Evolutionary conservation across 2,113 vertebrate genomes (phyloP), one percentile per base, ranked within the genome.

Genomic region (Rhinoderma darwinii): DNA sequence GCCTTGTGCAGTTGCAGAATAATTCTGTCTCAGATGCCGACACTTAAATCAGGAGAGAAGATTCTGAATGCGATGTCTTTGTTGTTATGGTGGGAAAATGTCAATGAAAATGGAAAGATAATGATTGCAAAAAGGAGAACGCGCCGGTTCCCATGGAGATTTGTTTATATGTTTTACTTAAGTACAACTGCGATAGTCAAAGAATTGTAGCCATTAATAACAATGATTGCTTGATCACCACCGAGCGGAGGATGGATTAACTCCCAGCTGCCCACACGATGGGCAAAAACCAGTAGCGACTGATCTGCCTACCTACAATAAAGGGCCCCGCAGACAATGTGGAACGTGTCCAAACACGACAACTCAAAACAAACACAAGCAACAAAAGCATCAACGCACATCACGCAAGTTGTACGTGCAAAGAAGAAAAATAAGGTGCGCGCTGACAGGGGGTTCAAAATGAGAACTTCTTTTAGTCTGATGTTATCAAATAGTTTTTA

Each of bases 91-190:
- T 32, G 12, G 68, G 5, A 84, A n/a, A n/a, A 32, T 54, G 25
- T 41, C 82, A 84, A 84, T 56, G 73, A 25, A 51, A 47, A 35
- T 20, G 44, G 47, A 39, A 84, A 0, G 20, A 22, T 74, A 84
- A 43, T 84, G 82, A 84, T 84, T 59, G 30, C 32, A 22, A 0
- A 7, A 50, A 59, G 68, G 11, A 84, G 11, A 59, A 51, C 27
- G 37, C 8, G 9, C 12, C 20, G 5, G 82, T 84, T 84, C 44
- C 70, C 54, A 75, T 59, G 68, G 70, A 84, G 41, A 84, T 74
- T 25, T 37, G 5, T 39, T 73, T 30, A 14, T 70, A 47, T 30
- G 22, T 25, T 10, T 44, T 25, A 15, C 27, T 84, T 72, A 59
- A 35, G 50, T 50, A 37, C 22, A 35, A 11, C 32, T 41, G 47